These are phyloP conservation scores for Alcis repandata DNA, from an alignment of 2,888 invertebrate genomes.

Conservation along the genomic window DNA sequence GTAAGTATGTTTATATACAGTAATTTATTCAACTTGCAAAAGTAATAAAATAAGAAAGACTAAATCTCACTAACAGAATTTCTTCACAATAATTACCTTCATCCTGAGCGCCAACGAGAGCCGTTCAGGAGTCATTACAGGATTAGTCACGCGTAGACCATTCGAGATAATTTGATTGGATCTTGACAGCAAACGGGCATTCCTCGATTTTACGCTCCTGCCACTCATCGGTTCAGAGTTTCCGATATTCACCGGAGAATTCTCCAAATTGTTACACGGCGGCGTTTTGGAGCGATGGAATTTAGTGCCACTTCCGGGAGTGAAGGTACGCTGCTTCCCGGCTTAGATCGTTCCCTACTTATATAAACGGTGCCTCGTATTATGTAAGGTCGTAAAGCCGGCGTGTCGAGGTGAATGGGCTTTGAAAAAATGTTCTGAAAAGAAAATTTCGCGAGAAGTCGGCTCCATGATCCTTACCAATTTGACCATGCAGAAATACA, in stretches of 20 bases:
- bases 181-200: slow-evolving; percentile 45
- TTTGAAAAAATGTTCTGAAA: slow-evolving; percentile 25
- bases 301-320: slow-evolving; percentile 40
- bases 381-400: slow-evolving; percentile 27
- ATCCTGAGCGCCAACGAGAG: slow-evolving; percentile 10
- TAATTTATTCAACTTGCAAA: background rate
- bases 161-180: slow-evolving; percentile 49
- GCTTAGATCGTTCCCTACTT: slow-evolving; percentile 26
- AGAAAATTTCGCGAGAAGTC: slow-evolving; percentile 15
- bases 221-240: slow-evolving; percentile 40
- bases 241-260: slow-evolving; percentile 39
- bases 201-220: slow-evolving; percentile 35
- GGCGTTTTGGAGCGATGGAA: slow-evolving; percentile 33
- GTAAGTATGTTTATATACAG: background rate
- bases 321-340: slow-evolving; percentile 22
- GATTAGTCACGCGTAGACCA: slow-evolving; percentile 25
- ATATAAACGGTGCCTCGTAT: slow-evolving; percentile 29
- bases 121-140: slow-evolving; percentile 15
- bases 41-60: background rate
- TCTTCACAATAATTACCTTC: slow-evolving; percentile 1
- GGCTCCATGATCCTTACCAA: background rate
- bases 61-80: background rate
- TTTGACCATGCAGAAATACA: background rate
- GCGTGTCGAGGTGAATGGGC: slow-evolving; percentile 1
- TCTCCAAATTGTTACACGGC: slow-evolving; percentile 46